Evolutionary conservation across 2,888 invertebrate genomes (phyloP).

Genomic region (Monoplex corrugatus): DNA sequence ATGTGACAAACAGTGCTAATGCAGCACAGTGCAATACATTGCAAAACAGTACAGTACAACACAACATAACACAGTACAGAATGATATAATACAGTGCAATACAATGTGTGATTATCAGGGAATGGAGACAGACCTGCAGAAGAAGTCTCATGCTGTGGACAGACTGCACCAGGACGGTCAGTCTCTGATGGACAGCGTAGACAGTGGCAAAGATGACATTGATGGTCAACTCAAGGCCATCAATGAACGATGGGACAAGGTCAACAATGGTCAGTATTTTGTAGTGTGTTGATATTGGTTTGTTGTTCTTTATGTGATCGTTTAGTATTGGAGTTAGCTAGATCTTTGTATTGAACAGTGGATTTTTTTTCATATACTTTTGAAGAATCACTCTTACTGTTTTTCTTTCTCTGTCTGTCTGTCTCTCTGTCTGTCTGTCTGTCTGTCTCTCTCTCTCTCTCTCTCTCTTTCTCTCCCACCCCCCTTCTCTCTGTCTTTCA

Average conservation of each 20-base stretch:
- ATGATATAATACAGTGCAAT: too few relatives aligned
- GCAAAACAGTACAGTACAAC: too few relatives aligned
- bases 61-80: too few relatives aligned
- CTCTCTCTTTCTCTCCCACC: too few relatives aligned
- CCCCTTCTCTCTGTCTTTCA: too few relatives aligned
- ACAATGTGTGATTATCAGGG: slow-evolving; percentile 76
- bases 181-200: slow-evolving; percentile 92
- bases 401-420: too few relatives aligned
- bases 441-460: too few relatives aligned
- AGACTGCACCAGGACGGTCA: slow-evolving; percentile 86
- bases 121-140: slow-evolving; percentile 96
- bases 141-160: slow-evolving; percentile 96
- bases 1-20: neutral
- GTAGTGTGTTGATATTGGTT: neutral
- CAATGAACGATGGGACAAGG: slow-evolving; percentile 93
- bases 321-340: neutral
- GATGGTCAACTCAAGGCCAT: slow-evolving; percentile 90
- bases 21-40: too few relatives aligned
- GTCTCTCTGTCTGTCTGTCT: too few relatives aligned
- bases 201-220: slow-evolving; percentile 94
- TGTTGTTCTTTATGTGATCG: neutral
- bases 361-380: too few relatives aligned
- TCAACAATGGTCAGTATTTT: slow-evolving; percentile 81
- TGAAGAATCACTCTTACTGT: too few relatives aligned
- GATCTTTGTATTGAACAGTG: too few relatives aligned